These are phyloP conservation scores for Thunnus thynnus DNA, from an alignment of 2,113 vertebrate species.

Conservation along the genomic window DNA sequence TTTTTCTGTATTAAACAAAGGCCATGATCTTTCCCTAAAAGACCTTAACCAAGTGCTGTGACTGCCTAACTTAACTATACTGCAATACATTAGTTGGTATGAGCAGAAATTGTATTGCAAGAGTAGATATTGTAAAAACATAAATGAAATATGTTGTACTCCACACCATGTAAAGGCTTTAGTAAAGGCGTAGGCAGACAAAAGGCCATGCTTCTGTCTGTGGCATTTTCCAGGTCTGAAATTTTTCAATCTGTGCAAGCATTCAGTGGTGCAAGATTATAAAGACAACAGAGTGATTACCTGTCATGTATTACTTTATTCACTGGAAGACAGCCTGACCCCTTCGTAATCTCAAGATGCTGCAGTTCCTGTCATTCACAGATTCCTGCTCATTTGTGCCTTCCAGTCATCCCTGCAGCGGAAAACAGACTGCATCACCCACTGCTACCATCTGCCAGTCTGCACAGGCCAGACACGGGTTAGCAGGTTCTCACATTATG, in stretches of 20 bases:
- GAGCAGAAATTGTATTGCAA: too few relatives aligned
- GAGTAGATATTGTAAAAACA: too few relatives aligned
- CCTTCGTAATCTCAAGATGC: constrained; percentile 31
- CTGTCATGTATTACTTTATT: neutral
- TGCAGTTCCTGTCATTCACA: constrained; percentile 50
- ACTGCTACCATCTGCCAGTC: constrained; percentile 53
- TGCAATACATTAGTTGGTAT: too few relatives aligned
- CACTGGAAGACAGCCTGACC: constrained; percentile 21
- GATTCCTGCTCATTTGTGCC: constrained; percentile 42
- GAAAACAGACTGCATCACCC: constrained; percentile 44
- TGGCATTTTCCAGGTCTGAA: constrained; percentile 12
- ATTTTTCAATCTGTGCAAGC: neutral
- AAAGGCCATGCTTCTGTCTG: neutral
- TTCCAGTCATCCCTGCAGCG: constrained; percentile 29
- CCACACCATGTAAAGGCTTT: neutral
- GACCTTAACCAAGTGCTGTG: too few relatives aligned
- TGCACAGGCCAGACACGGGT: constrained; percentile 21
- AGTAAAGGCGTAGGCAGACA: neutral
- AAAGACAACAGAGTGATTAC: constrained; percentile 5
- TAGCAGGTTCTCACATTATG: constrained; percentile 42
- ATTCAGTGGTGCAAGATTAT: neutral
- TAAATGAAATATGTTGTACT: too few relatives aligned
- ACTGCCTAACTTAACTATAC: too few relatives aligned
- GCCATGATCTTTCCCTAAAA: too few relatives aligned
- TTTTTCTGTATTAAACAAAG: too few relatives aligned